A percentile compares a stretch with the other conserved stretches of the same genome.
phyloP scores from a whole-genome alignment of 64 coral and sea anemone species.

The Platygyra sinensis region DNA sequence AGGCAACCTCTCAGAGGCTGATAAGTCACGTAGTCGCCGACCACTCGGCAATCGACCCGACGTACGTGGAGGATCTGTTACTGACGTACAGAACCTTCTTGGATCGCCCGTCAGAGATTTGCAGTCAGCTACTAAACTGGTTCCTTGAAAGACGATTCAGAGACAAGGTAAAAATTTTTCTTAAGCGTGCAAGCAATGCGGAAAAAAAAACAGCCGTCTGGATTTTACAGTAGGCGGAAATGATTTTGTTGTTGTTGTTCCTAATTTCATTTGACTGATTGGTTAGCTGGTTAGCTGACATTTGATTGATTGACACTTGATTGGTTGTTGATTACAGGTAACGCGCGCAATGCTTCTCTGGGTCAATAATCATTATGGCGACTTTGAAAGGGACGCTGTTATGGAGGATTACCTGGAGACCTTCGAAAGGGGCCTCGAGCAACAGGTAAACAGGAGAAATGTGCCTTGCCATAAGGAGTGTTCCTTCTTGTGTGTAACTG shows the following conservation, averaged over 20 bases:
- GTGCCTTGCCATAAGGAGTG: background rate
- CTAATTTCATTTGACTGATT: no score
- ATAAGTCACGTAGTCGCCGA: slow-evolving; percentile 91
- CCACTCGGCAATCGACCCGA: slow-evolving; percentile 95
- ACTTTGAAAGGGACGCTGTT: slow-evolving; percentile 78
- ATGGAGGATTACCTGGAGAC: slow-evolving; percentile 89
- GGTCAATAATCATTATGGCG: slow-evolving; percentile 95
- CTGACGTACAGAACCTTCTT: slow-evolving; percentile 87
- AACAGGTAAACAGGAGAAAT: slow-evolving; percentile 46
- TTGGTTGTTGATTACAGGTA: slow-evolving; percentile 51
- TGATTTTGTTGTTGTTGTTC: no score
- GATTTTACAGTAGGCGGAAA: background rate
- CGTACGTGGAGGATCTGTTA: slow-evolving; percentile 94
- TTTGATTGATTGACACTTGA: background rate
- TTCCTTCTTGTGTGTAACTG: no score
- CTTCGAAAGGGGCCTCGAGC: slow-evolving; percentile 90
- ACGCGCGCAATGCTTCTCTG: slow-evolving; percentile 93
- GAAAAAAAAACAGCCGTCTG: background rate
- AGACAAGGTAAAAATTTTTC: slow-evolving; percentile 78
- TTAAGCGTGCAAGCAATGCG: background rate
- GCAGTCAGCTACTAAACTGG: slow-evolving; percentile 87
- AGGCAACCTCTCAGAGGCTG: slow-evolving; percentile 85
- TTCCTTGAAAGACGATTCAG: slow-evolving; percentile 76
- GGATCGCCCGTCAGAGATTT: slow-evolving; percentile 88
- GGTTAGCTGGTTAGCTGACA: no score